These are phyloP conservation scores for Danio albolineatus DNA, from an alignment of 2,797 vertebrate species.

Conservation along the genomic window DNA sequence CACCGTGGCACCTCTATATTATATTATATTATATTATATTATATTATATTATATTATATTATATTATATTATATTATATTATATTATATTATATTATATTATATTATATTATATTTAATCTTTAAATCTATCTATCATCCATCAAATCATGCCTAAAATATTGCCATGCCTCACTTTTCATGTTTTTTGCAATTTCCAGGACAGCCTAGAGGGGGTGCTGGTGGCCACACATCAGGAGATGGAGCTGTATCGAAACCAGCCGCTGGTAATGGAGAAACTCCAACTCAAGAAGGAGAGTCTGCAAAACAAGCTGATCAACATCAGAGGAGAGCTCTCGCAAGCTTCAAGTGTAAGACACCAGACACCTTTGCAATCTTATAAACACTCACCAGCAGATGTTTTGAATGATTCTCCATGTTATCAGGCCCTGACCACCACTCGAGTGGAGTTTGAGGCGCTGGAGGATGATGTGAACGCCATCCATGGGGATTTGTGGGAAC, in stretches of 20 bases:
- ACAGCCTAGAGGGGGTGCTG: constrained; percentile 91
- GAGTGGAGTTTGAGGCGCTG: constrained; percentile 88
- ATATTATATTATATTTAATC: too few relatives aligned
- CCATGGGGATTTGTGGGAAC: constrained; percentile 95
- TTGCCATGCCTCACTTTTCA: too few relatives aligned
- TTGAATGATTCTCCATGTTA: background rate
- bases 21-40: too few relatives aligned
- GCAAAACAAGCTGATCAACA: constrained; percentile 95
- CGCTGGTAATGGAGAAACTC: constrained; percentile 86
- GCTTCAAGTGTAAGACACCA: constrained; percentile 87
- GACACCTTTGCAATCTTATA: background rate
- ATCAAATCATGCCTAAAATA: too few relatives aligned
- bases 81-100: background rate
- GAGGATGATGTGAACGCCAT: constrained; percentile 91
- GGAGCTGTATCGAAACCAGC: constrained; percentile 90
- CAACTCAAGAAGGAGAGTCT: constrained; percentile 92
- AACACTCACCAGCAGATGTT: background rate
- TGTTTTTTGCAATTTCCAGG: constrained; percentile 74
- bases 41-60: too few relatives aligned
- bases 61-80: too few relatives aligned
- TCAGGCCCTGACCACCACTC: constrained; percentile 88
- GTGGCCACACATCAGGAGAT: constrained; percentile 95
- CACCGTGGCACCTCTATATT: too few relatives aligned
- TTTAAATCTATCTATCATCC: too few relatives aligned
- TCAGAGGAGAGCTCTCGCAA: constrained; percentile 93